Base-by-base conservation (phyloP, 2,113 vertebrate genomes). In the Neolamprologus kungweensis region DNA sequence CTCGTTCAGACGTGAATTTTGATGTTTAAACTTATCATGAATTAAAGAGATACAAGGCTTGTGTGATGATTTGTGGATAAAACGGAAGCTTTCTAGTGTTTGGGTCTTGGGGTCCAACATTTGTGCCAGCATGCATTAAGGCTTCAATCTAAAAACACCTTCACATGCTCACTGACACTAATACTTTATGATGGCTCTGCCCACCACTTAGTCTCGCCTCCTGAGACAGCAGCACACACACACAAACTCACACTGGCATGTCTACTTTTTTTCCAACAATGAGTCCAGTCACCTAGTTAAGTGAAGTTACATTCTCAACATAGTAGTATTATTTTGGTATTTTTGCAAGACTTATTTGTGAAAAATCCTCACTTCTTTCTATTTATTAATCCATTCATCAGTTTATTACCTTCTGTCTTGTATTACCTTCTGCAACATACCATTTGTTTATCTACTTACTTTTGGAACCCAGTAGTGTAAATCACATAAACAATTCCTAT, bases 1-100 rank as follows among this genome's bases (percentile, higher is more conserved):
- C 90, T 95, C 92, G 84, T 71, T 86, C 71, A 82, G 17, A 82
- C 81, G 81, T 90, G 89, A 90, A 79, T 82, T 89, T 89, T 82
- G 79, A 88, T 92, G 93, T 94, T 93, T 88, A 40, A 93, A 85
- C 55, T 90, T 80, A 88, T 88, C 88, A 80, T 82, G 68, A 83
- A 95, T 93, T 92, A 95, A 94, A 95, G 82, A 83, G 45, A 89
- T 88, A 83, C 82, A 47, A 79, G 78, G 75, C 83, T 84, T 33
- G 68, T 82, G 50, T 82, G 45, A 23, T 42, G 84, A 33, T 35
- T 78, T 86, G 2, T 87, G 79, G 40, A 53, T 85, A 12, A 73
- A 83, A 87, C 58, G 35, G 55, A 84, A 16, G 17, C 84, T 68
- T 65, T 28, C 33, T 26, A 51, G 63, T 21, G 82, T 81, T 85